Percentiles rank a stretch among this genome's conserved stretches.
Conservation (phyloP, 2,888 invertebrate genomes). For the Cosmorhoe ocellata region DNA sequence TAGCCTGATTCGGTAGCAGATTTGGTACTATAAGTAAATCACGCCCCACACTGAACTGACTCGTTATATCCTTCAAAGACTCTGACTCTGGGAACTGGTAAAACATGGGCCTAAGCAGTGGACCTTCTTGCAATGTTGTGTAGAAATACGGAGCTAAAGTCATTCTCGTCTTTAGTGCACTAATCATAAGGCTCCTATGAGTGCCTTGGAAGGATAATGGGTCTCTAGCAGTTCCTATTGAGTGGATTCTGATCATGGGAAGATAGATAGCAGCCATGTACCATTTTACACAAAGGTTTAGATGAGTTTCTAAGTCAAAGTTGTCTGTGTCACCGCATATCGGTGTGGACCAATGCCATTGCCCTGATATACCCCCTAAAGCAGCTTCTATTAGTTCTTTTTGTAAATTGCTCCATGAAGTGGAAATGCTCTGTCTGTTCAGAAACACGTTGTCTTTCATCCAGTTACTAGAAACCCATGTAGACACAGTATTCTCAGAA, state of each 20-base stretch:
- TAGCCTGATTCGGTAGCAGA: conserved; percentile 67
- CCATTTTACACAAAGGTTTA: conserved; percentile 85
- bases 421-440: conserved; percentile 76
- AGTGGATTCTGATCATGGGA: conserved; percentile 82
- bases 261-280: conserved; percentile 85
- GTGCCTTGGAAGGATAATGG: conserved; percentile 72
- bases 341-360: conserved; percentile 77
- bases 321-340: conserved; percentile 80
- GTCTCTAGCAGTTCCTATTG: conserved; percentile 62
- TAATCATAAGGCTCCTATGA: conserved; percentile 61
- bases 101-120: conserved; percentile 84
- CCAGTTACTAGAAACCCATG: conserved; percentile 59
- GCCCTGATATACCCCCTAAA: conserved; percentile 74
- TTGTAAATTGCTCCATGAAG: conserved; percentile 83
- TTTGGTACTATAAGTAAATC: conserved; percentile 83
- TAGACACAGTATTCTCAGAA: conserved; percentile 44
- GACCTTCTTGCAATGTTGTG: conserved; percentile 78
- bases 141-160: conserved; percentile 83
- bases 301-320: conserved; percentile 61
- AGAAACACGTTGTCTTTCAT: conserved; percentile 56
- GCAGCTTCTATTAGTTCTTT: conserved; percentile 75
- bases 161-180: conserved; percentile 72
- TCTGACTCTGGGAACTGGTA: conserved; percentile 81
- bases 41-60: conserved; percentile 84
- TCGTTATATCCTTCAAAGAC: conserved; percentile 65